These are phyloP conservation scores for Thymelicus lineola DNA, from an alignment of 2,888 invertebrate genomes.

Conservation along the genomic window DNA sequence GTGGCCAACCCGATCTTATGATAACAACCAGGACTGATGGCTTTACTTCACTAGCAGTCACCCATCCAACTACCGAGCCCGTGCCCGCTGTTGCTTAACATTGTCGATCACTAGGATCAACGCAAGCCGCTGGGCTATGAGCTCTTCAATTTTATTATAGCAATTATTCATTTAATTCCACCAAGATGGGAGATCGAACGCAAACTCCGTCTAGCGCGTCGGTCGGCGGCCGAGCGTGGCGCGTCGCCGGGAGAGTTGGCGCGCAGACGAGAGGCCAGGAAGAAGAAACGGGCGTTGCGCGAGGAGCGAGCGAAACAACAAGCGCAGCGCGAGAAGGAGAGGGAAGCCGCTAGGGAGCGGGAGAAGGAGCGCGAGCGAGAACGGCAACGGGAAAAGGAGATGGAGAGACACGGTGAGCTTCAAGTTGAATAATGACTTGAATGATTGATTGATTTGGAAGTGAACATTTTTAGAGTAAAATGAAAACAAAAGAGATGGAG, in stretches of 20 bases:
- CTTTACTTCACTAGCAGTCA: too few relatives aligned
- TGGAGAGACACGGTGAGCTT: constrained; percentile 36
- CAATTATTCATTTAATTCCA: background rate
- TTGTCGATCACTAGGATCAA: too few relatives aligned
- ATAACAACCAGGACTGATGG: too few relatives aligned
- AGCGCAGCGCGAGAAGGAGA: constrained; percentile 49
- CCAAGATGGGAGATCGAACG: constrained; percentile 96
- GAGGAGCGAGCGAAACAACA: constrained; percentile 49
- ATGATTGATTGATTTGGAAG: too few relatives aligned
- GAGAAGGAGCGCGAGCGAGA: constrained; percentile 39
- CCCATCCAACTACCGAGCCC: too few relatives aligned
- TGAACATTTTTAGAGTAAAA: too few relatives aligned
- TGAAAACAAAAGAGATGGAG: background rate
- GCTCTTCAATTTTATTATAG: too few relatives aligned
- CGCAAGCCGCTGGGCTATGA: too few relatives aligned
- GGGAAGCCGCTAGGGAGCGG: constrained; percentile 29
- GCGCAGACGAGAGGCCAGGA: constrained; percentile 60
- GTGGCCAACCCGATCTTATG: too few relatives aligned
- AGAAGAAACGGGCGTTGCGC: constrained; percentile 52
- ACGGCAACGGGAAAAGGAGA: constrained; percentile 36
- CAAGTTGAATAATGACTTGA: too few relatives aligned
- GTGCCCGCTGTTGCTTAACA: too few relatives aligned
- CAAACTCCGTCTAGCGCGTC: constrained; percentile 91
- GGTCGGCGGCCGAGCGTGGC: constrained; percentile 71
- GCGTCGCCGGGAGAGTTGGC: constrained; percentile 67